Base-by-base conservation (phyloP, 2,113 vertebrate species). In the Mastomys coucha region DNA sequence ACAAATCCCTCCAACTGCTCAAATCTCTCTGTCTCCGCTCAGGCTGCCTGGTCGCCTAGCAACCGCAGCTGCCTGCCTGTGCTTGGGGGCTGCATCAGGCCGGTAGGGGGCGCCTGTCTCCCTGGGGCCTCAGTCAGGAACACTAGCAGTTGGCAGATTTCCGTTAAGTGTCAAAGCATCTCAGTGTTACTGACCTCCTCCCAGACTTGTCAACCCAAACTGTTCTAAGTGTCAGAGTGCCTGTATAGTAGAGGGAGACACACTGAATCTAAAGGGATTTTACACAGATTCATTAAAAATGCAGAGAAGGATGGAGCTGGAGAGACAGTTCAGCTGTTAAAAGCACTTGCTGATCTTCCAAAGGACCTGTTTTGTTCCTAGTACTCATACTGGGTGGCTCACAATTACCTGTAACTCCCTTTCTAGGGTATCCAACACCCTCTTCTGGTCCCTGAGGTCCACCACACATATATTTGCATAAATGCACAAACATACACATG, bases 31-130 rank as follows among this genome's bases (percentile, higher is more conserved):
- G 89, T 89, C 76, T 85, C 39, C 1, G 26, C 51, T 1, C 53
- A 92, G 82, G 75, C 73, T 28, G 0, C 72, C 49, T 2, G 12
- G 94, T 96, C 45, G 82, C 92, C 80, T 95, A 95, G 96, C 94
- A 97, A 96, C 95, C 88, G 81, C 16, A 58, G 78, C 88, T 16
- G 17, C 95, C 90, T 94, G 84, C 45, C 72, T 75, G 67, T 73
- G 9, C 11, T 22, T 69, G 88, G 76, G 53, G 49, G 10, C 67
- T 93, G 85, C 91, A 93, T 96, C 97, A 19, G 0, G 45, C 56
- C 97, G 49, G 72, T 88, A 96, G 96, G 92, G 92, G 92, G 85
- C 92, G 77, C 92, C 70, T 70, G 49, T 82, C 60, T 96, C 85
- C 92, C 65, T 92, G 39, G 60, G 86, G 72, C 82, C 73, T 72